Base-by-base conservation (phyloP, 2,797 vertebrate species). In the Ataeniobius toweri region DNA sequence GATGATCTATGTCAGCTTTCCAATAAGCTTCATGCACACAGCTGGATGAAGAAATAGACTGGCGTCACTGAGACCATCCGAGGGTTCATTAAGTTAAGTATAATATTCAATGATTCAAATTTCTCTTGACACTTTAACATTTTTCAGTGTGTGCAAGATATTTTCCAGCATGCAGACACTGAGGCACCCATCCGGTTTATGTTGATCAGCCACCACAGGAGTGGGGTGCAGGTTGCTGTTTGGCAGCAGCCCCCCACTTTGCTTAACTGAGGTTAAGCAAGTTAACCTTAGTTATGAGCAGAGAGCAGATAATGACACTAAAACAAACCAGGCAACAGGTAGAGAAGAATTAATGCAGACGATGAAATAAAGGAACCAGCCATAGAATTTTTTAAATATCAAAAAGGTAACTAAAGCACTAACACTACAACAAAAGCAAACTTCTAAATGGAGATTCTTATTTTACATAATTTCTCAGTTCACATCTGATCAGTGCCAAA, bases 211-310 rank as follows among this genome's bases (percentile, higher is more conserved):
- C 63, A 14, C 5, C 65, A n/a, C 10, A 46, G 65, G 22, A 22
- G 39, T 36, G 65, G 39, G 39, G 39, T 2, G 65, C 39, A 41
- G 41, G 65, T 36, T 46, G 22, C 65, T 13, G 65, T 68, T 44
- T 14, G 39, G 65, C 65, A 68, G 65, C 41, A 58, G 22, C 65
- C 39, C 65, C 41, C 39, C 39, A n/a, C 65, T 68, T 68, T 24
- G 3, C 31, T 36, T 36, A 36, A 36, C 31, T 36, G 1, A 36
- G 31, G 63, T 12, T 39, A 41, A 67, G 39, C 65, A 68, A 24
- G 44, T 68, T 44, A 69, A 46, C 67, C 44, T 69, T 16, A 69
- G 22, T 12, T 44, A 69, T 69, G 24, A 69, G 67, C 41, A 67
- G 20, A 6, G 67, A 46, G 41, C 39, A n/a, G 67, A 69, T 44